These are phyloP conservation scores for Conomelus anceps DNA, from an alignment of 2,888 invertebrate species.

Conservation along the genomic window DNA sequence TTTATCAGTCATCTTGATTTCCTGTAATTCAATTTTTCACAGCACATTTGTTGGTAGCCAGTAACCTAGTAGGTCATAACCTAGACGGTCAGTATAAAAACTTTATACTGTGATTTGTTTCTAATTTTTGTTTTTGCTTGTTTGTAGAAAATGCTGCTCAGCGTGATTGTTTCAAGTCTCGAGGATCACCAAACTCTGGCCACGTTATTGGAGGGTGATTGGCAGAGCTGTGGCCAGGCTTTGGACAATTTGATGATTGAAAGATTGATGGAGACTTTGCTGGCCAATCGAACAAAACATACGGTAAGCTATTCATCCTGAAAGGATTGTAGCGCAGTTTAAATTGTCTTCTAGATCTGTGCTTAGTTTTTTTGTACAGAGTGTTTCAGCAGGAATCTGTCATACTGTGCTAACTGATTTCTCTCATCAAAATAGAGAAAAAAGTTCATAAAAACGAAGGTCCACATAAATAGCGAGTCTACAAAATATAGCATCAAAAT, in stretches of 20 bases:
- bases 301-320: background rate
- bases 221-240: slow-evolving; percentile 34
- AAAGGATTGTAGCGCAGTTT: no score
- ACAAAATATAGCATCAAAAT: no score
- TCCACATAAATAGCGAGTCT: no score
- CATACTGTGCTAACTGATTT: no score
- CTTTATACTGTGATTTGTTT: no score
- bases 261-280: slow-evolving; percentile 50
- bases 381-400: background rate
- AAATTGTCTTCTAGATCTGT: background rate
- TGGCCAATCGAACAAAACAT: slow-evolving; percentile 41
- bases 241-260: slow-evolving; percentile 41
- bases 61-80: no score
- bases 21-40: no score
- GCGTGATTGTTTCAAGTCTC: slow-evolving; percentile 53
- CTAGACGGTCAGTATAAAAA: no score
- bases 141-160: slow-evolving; percentile 49
- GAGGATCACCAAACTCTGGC: slow-evolving; percentile 55
- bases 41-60: no score
- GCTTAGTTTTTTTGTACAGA: background rate
- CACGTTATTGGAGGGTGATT: slow-evolving; percentile 48
- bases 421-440: no score
- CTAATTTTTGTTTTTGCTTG: background rate
- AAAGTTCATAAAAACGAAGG: no score
- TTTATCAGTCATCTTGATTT: no score